phyloP scores from a whole-genome alignment of 2,888 invertebrate species.

The Matsumyia berberina region DNA sequence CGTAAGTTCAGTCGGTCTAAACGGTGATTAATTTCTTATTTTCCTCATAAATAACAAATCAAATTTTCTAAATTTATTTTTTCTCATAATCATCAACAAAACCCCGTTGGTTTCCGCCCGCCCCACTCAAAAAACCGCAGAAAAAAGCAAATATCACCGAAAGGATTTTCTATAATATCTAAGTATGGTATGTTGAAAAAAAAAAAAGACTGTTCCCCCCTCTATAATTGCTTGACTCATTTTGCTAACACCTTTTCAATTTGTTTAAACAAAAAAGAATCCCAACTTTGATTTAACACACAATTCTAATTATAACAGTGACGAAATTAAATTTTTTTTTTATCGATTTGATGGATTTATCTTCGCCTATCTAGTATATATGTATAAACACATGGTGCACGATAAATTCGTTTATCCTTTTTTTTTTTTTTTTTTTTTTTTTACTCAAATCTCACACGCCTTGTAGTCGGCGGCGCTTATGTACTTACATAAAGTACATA shows the following conservation, averaged over 20 bases:
- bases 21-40: constrained; percentile 55
- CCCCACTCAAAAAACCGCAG: neutral
- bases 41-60: constrained; percentile 50
- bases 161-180: constrained; percentile 63
- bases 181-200: constrained; percentile 68
- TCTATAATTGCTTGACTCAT: constrained; percentile 62
- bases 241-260: neutral
- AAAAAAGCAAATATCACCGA: constrained; percentile 21
- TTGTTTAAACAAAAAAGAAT: too few relatives aligned
- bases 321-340: constrained; percentile 19
- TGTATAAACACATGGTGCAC: constrained; percentile 64
- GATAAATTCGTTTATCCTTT: constrained; percentile 43
- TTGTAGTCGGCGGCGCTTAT: constrained; percentile 33
- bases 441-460: constrained; percentile 40
- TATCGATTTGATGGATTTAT: constrained; percentile 44
- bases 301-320: constrained; percentile 51
- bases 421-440: constrained; percentile 26
- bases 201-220: constrained; percentile 23
- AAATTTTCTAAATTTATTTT: constrained; percentile 23
- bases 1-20: constrained; percentile 64
- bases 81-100: constrained; percentile 13
- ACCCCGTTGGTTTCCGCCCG: constrained; percentile 42
- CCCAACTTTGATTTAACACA: constrained; percentile 12
- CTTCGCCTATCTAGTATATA: constrained; percentile 11
- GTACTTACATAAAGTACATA: constrained; percentile 40